Conservation (phyloP, 2,113 vertebrate species). For the Pardalotus punctatus region DNA sequence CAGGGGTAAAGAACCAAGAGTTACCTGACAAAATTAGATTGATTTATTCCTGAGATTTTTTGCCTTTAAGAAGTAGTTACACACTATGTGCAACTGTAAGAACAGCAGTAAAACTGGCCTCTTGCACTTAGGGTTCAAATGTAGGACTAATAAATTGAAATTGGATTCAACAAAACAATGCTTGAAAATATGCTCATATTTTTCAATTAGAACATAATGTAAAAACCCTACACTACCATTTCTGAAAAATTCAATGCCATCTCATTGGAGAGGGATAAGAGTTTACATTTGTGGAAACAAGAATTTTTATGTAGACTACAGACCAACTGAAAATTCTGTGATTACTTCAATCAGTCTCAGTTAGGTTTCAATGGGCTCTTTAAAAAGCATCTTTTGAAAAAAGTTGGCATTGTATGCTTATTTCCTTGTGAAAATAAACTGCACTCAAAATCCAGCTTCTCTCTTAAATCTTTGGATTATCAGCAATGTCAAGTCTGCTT, state of each 20-base stretch:
- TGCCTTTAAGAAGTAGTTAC: neutral
- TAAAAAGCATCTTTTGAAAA: neutral
- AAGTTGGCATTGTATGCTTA: neutral
- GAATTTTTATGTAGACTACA: neutral
- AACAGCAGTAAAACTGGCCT: neutral
- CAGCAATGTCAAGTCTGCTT: neutral
- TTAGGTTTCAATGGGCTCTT: neutral
- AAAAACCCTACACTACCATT: neutral
- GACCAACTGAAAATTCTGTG: accelerated
- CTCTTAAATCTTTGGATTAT: neutral
- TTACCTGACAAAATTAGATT: neutral
- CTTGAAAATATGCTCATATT: neutral
- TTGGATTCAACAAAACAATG: neutral
- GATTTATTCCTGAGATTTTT: neutral
- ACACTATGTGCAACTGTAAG: neutral
- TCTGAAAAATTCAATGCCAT: neutral
- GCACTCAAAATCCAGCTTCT: neutral
- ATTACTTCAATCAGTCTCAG: neutral
- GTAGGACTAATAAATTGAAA: neutral
- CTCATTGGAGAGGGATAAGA: neutral
- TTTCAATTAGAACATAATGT: neutral
- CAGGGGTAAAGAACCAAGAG: neutral
- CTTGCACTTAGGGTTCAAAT: neutral
- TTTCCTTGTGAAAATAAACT: neutral
- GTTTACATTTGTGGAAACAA: neutral